Percentiles rank a stretch among this genome's conserved stretches.
Evolutionary conservation across 2,888 invertebrate species (phyloP).

Genomic region (Phortica okadai): DNA sequence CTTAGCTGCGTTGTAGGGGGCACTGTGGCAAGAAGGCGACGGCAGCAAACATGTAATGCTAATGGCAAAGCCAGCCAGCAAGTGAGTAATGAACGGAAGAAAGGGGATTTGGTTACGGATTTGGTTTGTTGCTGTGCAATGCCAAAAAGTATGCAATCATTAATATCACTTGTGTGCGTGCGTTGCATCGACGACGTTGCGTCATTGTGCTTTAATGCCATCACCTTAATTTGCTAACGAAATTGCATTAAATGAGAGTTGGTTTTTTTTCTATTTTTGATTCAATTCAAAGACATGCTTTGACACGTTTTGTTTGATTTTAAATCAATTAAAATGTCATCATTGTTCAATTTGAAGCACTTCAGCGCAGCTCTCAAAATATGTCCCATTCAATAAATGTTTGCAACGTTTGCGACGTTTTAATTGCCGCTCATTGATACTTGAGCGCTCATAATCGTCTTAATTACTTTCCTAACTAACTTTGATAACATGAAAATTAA

Average conservation of each 20-base stretch:
- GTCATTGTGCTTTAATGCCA: no score
- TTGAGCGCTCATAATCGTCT: constrained; percentile 68
- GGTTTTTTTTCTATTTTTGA: no score
- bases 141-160: constrained; percentile 39
- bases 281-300: no score
- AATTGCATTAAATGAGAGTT: no score
- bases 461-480: constrained; percentile 67
- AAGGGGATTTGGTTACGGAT: not conserved
- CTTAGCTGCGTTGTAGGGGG: not conserved
- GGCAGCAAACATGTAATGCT: not conserved
- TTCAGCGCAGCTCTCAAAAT: constrained; percentile 37
- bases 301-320: no score
- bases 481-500: constrained; percentile 49
- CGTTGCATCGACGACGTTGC: not conserved
- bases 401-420: constrained; percentile 39
- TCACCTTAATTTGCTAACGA: no score
- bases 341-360: no score
- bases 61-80: not conserved
- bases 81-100: no score
- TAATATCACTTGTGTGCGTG: constrained; percentile 33
- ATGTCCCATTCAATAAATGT: constrained; percentile 48
- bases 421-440: constrained; percentile 67
- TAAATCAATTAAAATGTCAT: no score
- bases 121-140: not conserved
- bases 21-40: no score